phyloP scores from a whole-genome alignment of 2,797 vertebrate genomes.

The Helarctos malayanus region DNA sequence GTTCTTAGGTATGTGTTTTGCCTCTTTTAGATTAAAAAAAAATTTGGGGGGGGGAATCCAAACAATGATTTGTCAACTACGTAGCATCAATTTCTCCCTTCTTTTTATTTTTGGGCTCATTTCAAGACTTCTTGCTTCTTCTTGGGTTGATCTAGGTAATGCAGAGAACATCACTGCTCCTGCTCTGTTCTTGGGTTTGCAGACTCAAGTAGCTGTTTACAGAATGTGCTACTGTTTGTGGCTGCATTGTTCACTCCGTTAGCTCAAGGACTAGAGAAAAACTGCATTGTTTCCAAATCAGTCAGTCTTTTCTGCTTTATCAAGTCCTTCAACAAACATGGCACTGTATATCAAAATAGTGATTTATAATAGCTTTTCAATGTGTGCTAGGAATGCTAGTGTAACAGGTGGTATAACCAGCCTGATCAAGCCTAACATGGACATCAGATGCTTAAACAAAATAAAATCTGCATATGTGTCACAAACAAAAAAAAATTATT shows the following conservation, averaged over 20 bases:
- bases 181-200: conserved; percentile 11
- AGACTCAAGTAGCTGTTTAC: not conserved
- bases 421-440: conserved; percentile 21
- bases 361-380: conserved; percentile 10
- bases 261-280: conserved; percentile 56
- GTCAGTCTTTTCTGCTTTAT: conserved; percentile 45
- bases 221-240: conserved; percentile 15
- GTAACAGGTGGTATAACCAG: not conserved
- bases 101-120: not conserved
- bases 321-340: conserved; percentile 67
- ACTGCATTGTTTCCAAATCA: conserved; percentile 19
- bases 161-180: not conserved
- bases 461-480: conserved; percentile 5
- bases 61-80: not conserved
- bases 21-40: not conserved
- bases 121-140: conserved; percentile 9
- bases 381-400: not conserved
- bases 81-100: not conserved
- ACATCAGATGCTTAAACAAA: conserved; percentile 13
- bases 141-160: not conserved
- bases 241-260: conserved; percentile 21
- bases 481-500: conserved; percentile 28
- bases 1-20: conserved; percentile 10
- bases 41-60: not conserved
- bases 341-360: conserved; percentile 5